Base-by-base conservation (phyloP, 2,888 invertebrate species). In the Plebejus anna region DNA sequence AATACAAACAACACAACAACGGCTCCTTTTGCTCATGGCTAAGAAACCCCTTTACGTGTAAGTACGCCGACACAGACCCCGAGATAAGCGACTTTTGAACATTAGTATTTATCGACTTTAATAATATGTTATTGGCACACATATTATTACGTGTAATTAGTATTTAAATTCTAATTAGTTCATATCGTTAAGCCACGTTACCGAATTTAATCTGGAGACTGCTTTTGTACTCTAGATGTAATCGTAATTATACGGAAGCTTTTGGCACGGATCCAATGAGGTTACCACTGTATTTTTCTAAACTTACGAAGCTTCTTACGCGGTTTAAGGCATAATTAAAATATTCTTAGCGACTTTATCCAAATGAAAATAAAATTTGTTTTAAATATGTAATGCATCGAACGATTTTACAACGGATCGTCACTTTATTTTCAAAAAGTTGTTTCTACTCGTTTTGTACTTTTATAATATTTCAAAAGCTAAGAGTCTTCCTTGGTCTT, bases 11-110 rank as follows among this genome's bases (percentile, higher is more conserved):
- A 81, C 96, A 96, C 83, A 95, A 95, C 83, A 96, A 96, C 79
- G 95, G 96, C 80, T 96, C 96, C 2, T 95, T 96, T 81, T 96
- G 96, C 88, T 96, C 96, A 71, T 96, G 96, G 96, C 92, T 96
- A 79, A 90, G 96, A 83, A 96, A 96, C 87, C 96, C 96, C 13
- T 96, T 96, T 84, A 96, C 96, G 70, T 96, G 96, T 92, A 96
- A 96, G 88, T 96, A 96, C 88, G 96, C 96, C 79, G 96, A 96
- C 85, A 95, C 95, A 79, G 95, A 95, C 85, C 95, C 95, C 78
- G 95, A 95, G 91, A 95, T 95, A 81, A 95, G 95, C 88, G 95
- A 95, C 86, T 95, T 95, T 85, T 95, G 79, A 57, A 76, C 57
- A 76, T 78, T 77, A 80, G 79, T 70, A 11, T 75, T 79, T 76